A percentile compares a stretch with the other conserved stretches of the same genome.
These are phyloP conservation scores for Cephalopterus ornatus DNA, from an alignment of 2,113 vertebrate genomes.

Conservation along the genomic window DNA sequence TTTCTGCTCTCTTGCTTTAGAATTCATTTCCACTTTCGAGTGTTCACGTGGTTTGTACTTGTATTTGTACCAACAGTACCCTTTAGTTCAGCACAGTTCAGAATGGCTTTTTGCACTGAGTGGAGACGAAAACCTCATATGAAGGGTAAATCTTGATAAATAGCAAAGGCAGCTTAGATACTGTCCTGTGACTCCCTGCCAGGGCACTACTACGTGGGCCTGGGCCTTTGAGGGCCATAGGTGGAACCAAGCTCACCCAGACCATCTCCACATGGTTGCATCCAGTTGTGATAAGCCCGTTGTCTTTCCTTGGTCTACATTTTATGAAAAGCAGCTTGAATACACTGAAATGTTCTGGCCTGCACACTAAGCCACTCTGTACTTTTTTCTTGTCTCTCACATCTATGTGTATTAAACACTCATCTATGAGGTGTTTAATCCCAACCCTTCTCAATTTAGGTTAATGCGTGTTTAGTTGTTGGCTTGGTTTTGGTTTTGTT, in stretches of 20 bases:
- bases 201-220: neutral
- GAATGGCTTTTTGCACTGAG: neutral
- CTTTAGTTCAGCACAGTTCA: neutral
- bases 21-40: neutral
- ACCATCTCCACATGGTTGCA: neutral
- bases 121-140: neutral
- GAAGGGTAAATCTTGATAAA: neutral
- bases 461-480: neutral
- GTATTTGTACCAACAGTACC: neutral
- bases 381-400: neutral
- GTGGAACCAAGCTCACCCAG: neutral
- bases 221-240: neutral
- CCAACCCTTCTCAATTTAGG: neutral
- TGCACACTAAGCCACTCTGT: neutral
- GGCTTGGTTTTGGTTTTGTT: neutral
- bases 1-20: neutral
- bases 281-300: neutral
- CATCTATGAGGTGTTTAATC: neutral
- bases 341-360: neutral
- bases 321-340: neutral
- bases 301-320: neutral
- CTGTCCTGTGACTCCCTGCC: neutral
- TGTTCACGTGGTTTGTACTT: neutral
- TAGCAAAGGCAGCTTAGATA: neutral
- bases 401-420: too few species aligned